These are phyloP conservation scores for Phoenoteleia sp. DNA, from an alignment of 2,888 invertebrate genomes.

Conservation along the genomic window DNA sequence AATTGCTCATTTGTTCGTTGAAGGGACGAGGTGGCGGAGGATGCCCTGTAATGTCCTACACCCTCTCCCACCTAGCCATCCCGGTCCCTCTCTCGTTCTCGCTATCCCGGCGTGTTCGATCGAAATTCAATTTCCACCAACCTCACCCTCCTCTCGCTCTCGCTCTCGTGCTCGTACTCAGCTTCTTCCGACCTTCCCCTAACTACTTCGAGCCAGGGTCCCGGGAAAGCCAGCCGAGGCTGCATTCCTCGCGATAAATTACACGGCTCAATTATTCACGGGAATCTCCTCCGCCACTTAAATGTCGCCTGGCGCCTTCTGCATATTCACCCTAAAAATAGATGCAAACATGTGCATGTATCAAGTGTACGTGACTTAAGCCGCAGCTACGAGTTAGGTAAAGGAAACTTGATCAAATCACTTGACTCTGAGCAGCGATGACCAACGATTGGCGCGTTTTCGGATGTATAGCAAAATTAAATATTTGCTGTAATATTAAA, in stretches of 20 bases:
- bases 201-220: slow-evolving; percentile 75
- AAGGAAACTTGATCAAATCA: too few species aligned
- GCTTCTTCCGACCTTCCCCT: slow-evolving; percentile 71
- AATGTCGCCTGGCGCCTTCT: slow-evolving; percentile 73
- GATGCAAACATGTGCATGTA: slow-evolving; percentile 27
- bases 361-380: background rate
- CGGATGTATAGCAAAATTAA: too few species aligned
- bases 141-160: slow-evolving; percentile 71
- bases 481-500: too few species aligned
- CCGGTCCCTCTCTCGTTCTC: slow-evolving; percentile 47
- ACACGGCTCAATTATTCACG: slow-evolving; percentile 85
- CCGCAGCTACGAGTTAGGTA: too few species aligned
- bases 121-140: slow-evolving; percentile 86
- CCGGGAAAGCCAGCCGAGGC: slow-evolving; percentile 80
- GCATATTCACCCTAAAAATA: slow-evolving; percentile 60
- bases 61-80: slow-evolving; percentile 72
- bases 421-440: too few species aligned
- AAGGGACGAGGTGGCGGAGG: slow-evolving; percentile 82
- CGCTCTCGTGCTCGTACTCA: slow-evolving; percentile 66
- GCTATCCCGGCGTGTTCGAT: slow-evolving; percentile 83
- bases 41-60: slow-evolving; percentile 84
- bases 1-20: slow-evolving; percentile 86
- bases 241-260: slow-evolving; percentile 85
- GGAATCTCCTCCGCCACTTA: slow-evolving; percentile 81
- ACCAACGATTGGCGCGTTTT: too few species aligned